These are phyloP conservation scores for Liopterus haemorrhoidalis DNA, from an alignment of 2,888 invertebrate species.

Conservation along the genomic window DNA sequence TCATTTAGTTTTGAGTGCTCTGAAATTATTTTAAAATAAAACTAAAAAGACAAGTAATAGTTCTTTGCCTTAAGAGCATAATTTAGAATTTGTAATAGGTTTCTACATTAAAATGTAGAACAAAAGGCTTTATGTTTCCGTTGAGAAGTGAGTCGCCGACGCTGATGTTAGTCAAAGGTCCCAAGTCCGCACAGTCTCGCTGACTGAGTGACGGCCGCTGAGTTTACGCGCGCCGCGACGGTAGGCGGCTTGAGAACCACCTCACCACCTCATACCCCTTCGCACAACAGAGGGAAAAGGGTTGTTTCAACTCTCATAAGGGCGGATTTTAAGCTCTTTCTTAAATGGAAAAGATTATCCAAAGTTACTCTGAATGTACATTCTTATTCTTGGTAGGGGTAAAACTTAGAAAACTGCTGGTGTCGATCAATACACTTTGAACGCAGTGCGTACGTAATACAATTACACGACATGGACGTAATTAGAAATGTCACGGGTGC, in stretches of 20 bases:
- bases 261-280: background rate
- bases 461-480: constrained; percentile 43
- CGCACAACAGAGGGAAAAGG: constrained; percentile 34
- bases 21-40: too few species aligned
- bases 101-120: too few species aligned
- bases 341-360: constrained; percentile 42
- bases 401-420: constrained; percentile 35
- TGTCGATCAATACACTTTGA: constrained; percentile 42
- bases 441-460: constrained; percentile 39
- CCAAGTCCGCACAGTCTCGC: too few species aligned
- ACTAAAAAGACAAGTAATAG: too few species aligned
- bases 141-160: too few species aligned
- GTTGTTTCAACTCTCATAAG: constrained; percentile 33
- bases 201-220: background rate
- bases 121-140: too few species aligned
- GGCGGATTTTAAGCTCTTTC: constrained; percentile 37
- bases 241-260: constrained; percentile 1
- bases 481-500: constrained; percentile 42
- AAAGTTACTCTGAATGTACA: constrained; percentile 39
- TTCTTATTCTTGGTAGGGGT: constrained; percentile 39
- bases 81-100: too few species aligned
- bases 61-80: too few species aligned
- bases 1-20: too few species aligned
- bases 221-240: background rate
- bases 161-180: too few species aligned